Percentiles rank a stretch among this genome's conserved stretches.
These are phyloP conservation scores for Drosophila novamexicana DNA, from an alignment of 1,140 invertebrate genomes.

Conservation along the genomic window DNA sequence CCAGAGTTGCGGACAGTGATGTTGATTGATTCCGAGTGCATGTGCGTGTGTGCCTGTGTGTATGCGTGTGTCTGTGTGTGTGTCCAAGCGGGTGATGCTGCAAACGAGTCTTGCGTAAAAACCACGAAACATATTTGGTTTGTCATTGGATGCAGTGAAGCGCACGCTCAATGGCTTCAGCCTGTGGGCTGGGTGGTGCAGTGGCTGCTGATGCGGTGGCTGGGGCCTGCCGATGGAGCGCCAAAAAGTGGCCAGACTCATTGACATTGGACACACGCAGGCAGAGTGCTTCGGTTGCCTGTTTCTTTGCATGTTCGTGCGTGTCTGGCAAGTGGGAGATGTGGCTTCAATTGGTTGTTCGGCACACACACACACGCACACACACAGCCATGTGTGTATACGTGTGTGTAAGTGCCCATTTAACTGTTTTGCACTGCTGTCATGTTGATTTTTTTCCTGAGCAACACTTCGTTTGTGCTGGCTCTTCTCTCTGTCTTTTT, in stretches of 20 bases:
- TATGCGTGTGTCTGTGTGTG: slow-evolving; percentile 12
- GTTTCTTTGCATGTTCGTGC: slow-evolving; percentile 71
- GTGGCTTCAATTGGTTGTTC: slow-evolving; percentile 71
- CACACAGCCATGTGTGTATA: not conserved
- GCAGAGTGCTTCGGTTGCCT: slow-evolving; percentile 26
- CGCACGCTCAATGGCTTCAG: slow-evolving; percentile 36
- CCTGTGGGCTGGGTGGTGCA: not conserved
- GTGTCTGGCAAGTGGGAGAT: slow-evolving; percentile 53
- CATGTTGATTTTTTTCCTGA: slow-evolving; percentile 73
- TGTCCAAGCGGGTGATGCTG: slow-evolving; percentile 25
- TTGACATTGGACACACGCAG: slow-evolving; percentile 67
- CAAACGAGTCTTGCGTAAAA: slow-evolving; percentile 69
- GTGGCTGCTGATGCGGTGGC: slow-evolving; percentile 15
- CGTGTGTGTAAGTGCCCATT: slow-evolving; percentile 41
- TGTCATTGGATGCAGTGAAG: slow-evolving; percentile 79
- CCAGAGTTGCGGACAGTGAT: slow-evolving; percentile 18
- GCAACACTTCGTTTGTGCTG: slow-evolving; percentile 42
- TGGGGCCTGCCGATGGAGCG: slow-evolving; percentile 47
- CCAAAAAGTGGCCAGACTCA: slow-evolving; percentile 75
- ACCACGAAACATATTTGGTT: slow-evolving; percentile 83
- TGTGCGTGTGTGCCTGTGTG: slow-evolving; percentile 7
- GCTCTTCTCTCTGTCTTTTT: slow-evolving; percentile 5
- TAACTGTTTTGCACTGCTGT: slow-evolving; percentile 65
- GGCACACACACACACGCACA: slow-evolving; percentile 26
- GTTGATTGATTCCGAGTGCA: slow-evolving; percentile 75